phyloP scores from a whole-genome alignment of 1,140 invertebrate genomes.

The Belonocnema kinseyi region DNA sequence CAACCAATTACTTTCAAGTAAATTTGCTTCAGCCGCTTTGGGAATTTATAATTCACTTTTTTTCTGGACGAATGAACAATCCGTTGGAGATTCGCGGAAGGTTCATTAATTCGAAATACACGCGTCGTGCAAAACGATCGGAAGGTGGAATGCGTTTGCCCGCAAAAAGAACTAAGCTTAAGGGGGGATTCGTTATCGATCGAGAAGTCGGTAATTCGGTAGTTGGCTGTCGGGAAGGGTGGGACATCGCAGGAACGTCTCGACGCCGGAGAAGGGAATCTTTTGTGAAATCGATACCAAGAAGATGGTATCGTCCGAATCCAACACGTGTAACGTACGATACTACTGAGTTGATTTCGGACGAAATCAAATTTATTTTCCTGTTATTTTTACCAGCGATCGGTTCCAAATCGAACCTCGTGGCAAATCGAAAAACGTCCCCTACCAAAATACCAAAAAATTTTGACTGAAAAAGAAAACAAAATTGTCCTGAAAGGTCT shows the following conservation, averaged over 20 bases:
- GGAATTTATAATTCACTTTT: background rate
- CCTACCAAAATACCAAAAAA: background rate
- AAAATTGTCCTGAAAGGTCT: background rate
- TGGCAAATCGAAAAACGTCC: background rate
- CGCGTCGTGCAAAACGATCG: conserved; percentile 25
- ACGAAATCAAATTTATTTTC: conserved; percentile 69
- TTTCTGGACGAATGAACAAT: conserved; percentile 1
- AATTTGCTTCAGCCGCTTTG: background rate
- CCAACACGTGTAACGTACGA: conserved; percentile 73
- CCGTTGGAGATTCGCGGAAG: conserved; percentile 2
- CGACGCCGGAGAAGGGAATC: conserved; percentile 53
- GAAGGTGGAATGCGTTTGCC: conserved; percentile 18
- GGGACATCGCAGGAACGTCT: conserved; percentile 42
- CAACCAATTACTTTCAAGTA: conserved; percentile 2
- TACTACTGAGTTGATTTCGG: conserved; percentile 65
- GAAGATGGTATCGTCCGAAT: conserved; percentile 70
- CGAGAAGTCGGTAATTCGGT: conserved; percentile 51
- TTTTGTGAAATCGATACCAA: conserved; percentile 74
- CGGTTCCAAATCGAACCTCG: background rate
- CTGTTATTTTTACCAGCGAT: conserved; percentile 56
- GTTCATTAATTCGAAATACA: conserved; percentile 26
- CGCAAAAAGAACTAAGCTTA: conserved; percentile 2
- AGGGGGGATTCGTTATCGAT: conserved; percentile 47
- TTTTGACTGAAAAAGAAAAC: background rate
- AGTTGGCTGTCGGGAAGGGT: conserved; percentile 51